Percentiles rank a stretch among this genome's conserved stretches.
Conservation (phyloP, 2,113 vertebrate genomes). For the Pluvianellus socialis region DNA sequence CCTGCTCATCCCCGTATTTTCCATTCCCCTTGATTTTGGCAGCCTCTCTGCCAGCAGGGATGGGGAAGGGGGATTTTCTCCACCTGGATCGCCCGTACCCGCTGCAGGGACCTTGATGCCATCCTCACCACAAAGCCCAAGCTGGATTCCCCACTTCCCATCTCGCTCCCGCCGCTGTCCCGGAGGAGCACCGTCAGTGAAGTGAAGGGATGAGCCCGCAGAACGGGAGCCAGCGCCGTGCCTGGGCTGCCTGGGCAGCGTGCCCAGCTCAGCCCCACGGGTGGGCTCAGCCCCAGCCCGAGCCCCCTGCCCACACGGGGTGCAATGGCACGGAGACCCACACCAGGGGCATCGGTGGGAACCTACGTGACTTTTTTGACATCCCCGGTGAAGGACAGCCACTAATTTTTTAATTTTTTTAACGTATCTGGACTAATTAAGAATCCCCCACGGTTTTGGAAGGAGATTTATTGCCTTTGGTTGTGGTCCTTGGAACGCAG, state of each 20-base stretch:
- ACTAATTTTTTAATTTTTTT: background rate
- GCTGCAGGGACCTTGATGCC: background rate
- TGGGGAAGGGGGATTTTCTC: background rate
- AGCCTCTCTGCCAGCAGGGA: background rate
- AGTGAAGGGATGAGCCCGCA: background rate
- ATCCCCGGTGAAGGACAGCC: background rate
- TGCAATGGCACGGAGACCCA: rapidly evolving
- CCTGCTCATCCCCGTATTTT: background rate
- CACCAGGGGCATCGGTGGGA: background rate
- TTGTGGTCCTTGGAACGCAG: conserved; percentile 40
- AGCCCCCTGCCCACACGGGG: background rate
- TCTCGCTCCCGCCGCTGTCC: rapidly evolving
- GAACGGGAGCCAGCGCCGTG: background rate
- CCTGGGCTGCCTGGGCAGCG: background rate
- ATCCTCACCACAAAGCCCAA: background rate
- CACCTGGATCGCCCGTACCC: background rate
- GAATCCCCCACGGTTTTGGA: conserved; percentile 15
- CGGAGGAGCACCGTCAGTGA: background rate
- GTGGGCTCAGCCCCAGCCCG: background rate
- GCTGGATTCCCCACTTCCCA: background rate
- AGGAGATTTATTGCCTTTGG: conserved; percentile 62
- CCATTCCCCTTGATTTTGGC: background rate
- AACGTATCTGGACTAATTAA: conserved; percentile 32
- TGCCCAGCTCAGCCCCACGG: background rate
- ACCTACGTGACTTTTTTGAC: background rate